A percentile compares a stretch with the other conserved stretches of the same genome.
Conservation (phyloP, 2,113 vertebrate species). For the Lucifuga dentata region DNA sequence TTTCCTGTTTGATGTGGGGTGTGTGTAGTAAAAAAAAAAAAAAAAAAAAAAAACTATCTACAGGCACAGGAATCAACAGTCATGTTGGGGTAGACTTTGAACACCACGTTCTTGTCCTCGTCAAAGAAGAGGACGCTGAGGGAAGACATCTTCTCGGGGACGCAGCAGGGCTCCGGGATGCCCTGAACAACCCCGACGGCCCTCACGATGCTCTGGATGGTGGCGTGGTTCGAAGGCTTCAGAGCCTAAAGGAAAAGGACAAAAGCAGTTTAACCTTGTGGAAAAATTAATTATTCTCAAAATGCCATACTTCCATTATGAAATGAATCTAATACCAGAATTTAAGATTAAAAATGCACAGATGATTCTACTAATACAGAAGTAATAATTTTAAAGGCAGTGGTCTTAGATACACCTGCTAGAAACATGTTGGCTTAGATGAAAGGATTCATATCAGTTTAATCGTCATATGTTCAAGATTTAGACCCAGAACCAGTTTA, state of each 20-base stretch:
- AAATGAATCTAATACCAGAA: no score
- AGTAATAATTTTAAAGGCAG: no score
- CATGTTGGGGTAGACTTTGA: slow-evolving; percentile 99
- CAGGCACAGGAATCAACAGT: slow-evolving; percentile 96
- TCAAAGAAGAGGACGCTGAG: slow-evolving; percentile 98
- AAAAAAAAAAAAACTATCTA: slow-evolving; percentile 82
- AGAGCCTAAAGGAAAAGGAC: slow-evolving; percentile 82
- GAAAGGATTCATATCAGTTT: no score
- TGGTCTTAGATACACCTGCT: no score
- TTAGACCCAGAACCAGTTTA: no score
- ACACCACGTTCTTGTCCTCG: slow-evolving; percentile 95
- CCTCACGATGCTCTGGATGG: slow-evolving; percentile 98
- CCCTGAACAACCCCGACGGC: slow-evolving; percentile 92
- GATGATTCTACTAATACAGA: no score
- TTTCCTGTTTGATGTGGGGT: slow-evolving; percentile 15
- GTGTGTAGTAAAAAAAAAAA: background rate
- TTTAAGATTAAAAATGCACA: no score
- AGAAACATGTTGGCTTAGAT: no score
- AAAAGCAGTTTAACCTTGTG: background rate
- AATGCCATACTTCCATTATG: background rate
- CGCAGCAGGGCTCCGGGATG: slow-evolving; percentile 95
- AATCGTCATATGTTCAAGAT: no score
- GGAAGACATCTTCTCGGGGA: slow-evolving; percentile 96
- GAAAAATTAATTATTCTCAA: background rate
- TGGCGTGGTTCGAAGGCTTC: slow-evolving; percentile 97